phyloP scores from a whole-genome alignment of 1,140 invertebrate species.

The Physella acuta region DNA sequence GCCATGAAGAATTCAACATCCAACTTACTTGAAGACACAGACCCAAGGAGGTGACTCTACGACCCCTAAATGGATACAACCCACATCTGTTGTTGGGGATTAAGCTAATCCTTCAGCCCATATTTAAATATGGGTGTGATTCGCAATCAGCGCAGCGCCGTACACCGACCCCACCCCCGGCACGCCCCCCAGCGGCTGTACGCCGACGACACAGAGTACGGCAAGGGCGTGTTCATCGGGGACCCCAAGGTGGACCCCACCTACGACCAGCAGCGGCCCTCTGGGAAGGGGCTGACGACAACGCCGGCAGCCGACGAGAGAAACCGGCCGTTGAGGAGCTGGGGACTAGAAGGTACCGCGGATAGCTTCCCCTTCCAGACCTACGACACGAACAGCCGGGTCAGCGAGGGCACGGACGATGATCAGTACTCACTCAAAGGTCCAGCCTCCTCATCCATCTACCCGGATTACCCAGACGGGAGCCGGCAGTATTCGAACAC shows the following conservation, averaged over 20 bases:
- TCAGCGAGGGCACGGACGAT: background rate
- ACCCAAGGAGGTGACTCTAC: too few species aligned
- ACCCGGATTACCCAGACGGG: background rate
- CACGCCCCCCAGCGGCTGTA: background rate
- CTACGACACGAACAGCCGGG: background rate
- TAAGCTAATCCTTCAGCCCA: too few species aligned
- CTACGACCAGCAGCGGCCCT: background rate
- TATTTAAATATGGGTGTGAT: background rate
- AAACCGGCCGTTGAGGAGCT: background rate
- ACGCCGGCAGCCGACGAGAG: background rate
- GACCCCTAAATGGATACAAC: too few species aligned
- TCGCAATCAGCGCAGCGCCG: background rate
- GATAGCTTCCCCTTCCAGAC: background rate
- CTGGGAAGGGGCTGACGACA: background rate
- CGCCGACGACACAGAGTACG: background rate
- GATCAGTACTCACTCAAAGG: background rate
- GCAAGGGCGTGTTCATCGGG: slow-evolving; percentile 8
- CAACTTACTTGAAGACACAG: too few species aligned
- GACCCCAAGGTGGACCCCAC: background rate
- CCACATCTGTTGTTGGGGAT: too few species aligned
- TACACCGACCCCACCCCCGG: background rate
- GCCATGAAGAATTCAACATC: too few species aligned
- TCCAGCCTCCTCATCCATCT: background rate
- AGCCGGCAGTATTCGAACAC: background rate
- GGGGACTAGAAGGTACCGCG: background rate